Conservation (phyloP, 2,113 vertebrate species). For the Oostethus manadensis region DNA sequence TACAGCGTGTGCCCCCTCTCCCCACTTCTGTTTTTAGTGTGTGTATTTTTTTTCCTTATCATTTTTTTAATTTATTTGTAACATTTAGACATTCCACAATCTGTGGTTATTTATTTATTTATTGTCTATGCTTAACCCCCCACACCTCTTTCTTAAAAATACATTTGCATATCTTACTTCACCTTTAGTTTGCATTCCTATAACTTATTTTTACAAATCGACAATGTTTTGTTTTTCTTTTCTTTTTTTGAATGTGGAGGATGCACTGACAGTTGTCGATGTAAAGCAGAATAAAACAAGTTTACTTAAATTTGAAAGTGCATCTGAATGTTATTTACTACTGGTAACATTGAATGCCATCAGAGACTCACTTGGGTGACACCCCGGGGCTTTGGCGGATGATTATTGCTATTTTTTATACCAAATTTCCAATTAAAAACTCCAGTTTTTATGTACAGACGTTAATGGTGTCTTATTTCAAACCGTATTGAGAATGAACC, state of each 20-base stretch:
- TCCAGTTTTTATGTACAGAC: constrained; percentile 85
- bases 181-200: constrained; percentile 75
- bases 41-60: constrained; percentile 71
- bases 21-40: constrained; percentile 65
- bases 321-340: constrained; percentile 80
- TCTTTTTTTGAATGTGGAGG: constrained; percentile 59
- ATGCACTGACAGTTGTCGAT: constrained; percentile 73
- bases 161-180: constrained; percentile 53
- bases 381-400: constrained; percentile 70
- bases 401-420: constrained; percentile 97
- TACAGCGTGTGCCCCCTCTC: constrained; percentile 70
- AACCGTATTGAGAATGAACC: background rate
- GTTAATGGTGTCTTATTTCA: constrained; percentile 43
- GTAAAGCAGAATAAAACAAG: constrained; percentile 82
- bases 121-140: constrained; percentile 79
- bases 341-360: constrained; percentile 49
- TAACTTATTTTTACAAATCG: constrained; percentile 79
- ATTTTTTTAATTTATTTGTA: constrained; percentile 89
- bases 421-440: constrained; percentile 97
- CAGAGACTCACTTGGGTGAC: constrained; percentile 69
- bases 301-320: constrained; percentile 83
- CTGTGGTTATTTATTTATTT: constrained; percentile 98
- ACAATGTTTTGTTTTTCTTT: constrained; percentile 25
- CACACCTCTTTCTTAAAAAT: constrained; percentile 30
- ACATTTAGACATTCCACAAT: constrained; percentile 83